phyloP scores from a whole-genome alignment of 2,888 invertebrate species.

The Arrhopalites spinosus region DNA sequence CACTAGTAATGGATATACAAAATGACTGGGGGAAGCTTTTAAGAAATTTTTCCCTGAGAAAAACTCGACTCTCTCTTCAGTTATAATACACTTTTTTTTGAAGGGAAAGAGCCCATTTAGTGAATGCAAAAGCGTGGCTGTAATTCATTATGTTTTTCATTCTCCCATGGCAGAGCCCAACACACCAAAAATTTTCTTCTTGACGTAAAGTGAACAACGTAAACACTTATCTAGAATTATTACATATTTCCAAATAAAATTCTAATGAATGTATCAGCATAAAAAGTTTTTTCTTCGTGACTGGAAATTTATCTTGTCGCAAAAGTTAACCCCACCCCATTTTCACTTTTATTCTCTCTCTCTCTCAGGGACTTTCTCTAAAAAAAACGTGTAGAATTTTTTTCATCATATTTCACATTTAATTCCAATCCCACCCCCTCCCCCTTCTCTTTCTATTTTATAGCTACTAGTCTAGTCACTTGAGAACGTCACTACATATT shows the following conservation, averaged over 20 bases:
- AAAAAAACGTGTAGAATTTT: no score
- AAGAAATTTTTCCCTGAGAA: conserved; percentile 6
- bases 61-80: background rate
- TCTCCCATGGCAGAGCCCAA: background rate
- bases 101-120: conserved; percentile 14
- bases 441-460: no score
- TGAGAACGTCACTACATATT: no score
- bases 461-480: no score
- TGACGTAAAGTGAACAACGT: conserved; percentile 17
- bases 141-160: conserved; percentile 12
- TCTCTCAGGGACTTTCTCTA: background rate
- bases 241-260: conserved; percentile 18
- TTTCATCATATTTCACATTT: no score
- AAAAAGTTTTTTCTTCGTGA: conserved; percentile 5
- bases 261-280: conserved; percentile 17
- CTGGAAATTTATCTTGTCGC: conserved; percentile 11
- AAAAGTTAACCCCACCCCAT: no score
- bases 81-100: no score
- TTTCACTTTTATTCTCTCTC: background rate
- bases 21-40: conserved; percentile 4
- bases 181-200: background rate
- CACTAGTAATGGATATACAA: background rate
- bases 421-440: no score
- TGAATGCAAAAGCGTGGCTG: conserved; percentile 8
- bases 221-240: conserved; percentile 18